Conservation (phyloP, 2,113 vertebrate genomes). For the Ageneiosus marmoratus region DNA sequence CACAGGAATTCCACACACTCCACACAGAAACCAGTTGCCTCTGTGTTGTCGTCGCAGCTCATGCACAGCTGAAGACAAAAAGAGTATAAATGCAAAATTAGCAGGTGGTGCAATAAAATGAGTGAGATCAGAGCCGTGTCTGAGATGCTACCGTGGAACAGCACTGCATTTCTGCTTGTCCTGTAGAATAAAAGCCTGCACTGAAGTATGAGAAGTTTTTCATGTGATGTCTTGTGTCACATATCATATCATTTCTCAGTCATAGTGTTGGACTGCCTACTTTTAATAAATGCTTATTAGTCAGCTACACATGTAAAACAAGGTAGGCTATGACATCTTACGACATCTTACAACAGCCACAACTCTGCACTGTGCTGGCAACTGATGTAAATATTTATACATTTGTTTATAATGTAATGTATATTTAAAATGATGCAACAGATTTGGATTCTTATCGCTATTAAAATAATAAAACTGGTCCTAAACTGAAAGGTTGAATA, state of each 20-base stretch:
- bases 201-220: not conserved
- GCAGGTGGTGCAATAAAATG: not conserved
- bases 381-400: not conserved
- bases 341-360: not conserved
- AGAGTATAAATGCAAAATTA: not conserved
- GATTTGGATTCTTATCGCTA: too few relatives aligned
- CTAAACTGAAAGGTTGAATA: not conserved
- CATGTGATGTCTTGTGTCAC: not conserved
- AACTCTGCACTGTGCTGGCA: not conserved
- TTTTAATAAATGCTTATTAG: not conserved
- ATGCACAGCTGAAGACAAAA: slow-evolving; percentile 84
- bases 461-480: too few relatives aligned
- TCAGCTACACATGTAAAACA: not conserved
- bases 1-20: slow-evolving; percentile 98
- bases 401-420: not conserved
- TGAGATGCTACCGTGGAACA: not conserved
- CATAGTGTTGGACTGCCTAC: not conserved
- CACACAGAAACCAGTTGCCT: slow-evolving; percentile 94
- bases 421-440: not conserved
- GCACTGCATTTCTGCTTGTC: not conserved
- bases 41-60: slow-evolving; percentile 97
- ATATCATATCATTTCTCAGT: not conserved
- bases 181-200: not conserved
- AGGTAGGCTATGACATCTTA: too few relatives aligned
- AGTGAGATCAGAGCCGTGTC: not conserved